A percentile compares a stretch with the other conserved stretches of the same genome.
phyloP scores from a whole-genome alignment of 2,797 vertebrate genomes.

The Okamejei kenojei region DNA sequence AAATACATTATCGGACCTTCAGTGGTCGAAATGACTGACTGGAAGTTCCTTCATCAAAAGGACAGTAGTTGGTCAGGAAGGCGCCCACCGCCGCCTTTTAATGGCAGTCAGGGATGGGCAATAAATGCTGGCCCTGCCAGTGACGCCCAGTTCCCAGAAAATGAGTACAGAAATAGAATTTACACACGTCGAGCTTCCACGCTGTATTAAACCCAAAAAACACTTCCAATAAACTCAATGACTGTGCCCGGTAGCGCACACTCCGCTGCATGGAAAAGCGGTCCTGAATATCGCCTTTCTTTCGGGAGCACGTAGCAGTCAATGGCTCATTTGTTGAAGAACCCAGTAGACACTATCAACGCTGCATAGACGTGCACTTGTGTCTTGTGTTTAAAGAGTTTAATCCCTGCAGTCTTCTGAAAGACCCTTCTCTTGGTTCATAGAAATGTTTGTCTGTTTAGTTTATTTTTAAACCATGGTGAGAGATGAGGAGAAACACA shows the following conservation, averaged over 20 bases:
- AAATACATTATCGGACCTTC: too few relatives aligned
- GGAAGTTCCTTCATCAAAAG: too few relatives aligned
- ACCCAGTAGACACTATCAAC: not conserved
- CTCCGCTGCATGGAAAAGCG: not conserved
- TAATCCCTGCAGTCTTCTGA: not conserved
- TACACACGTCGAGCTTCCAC: not conserved
- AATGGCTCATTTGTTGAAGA: not conserved
- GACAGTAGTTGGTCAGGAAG: too few relatives aligned
- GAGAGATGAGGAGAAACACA: not conserved
- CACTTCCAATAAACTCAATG: not conserved
- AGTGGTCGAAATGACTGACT: too few relatives aligned
- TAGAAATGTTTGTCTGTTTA: slow-evolving; percentile 1
- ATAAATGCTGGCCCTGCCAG: too few relatives aligned
- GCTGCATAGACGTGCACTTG: slow-evolving; percentile 9
- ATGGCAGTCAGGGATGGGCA: too few relatives aligned
- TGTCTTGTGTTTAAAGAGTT: not conserved
- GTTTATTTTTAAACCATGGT: slow-evolving; percentile 10
- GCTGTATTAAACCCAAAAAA: not conserved
- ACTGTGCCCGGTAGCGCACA: not conserved
- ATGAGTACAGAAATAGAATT: not conserved
- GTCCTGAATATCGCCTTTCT: not conserved
- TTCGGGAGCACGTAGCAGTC: not conserved
- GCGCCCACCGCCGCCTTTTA: too few relatives aligned
- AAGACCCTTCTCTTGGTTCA: not conserved
- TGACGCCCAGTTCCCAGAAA: too few relatives aligned